Base-by-base conservation (phyloP, 2,797 vertebrate genomes). In the Enteromius viviparus region DNA sequence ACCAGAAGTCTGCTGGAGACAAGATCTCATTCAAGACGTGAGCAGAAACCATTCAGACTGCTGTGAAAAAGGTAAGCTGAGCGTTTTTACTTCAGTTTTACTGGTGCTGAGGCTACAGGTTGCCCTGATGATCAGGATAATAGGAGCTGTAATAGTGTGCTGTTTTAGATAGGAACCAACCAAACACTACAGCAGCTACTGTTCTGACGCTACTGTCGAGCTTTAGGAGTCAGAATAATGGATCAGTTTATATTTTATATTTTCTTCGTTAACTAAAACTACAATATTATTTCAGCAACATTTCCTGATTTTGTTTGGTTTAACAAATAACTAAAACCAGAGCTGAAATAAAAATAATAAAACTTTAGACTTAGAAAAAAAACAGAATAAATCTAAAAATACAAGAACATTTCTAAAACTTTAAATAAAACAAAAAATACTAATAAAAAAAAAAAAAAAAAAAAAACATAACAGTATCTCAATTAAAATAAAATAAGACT, bases 21-120 rank as follows among this genome's bases (percentile, higher is more conserved):
- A 53, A 51, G 66, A 64, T 62, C 88, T 84, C 84, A 66, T 78
- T 37, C 26, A 75, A 37, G 47, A 81, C 64, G 9, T 71, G 45
- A 71, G 40, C 81, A 40, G 29, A 49, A 80, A 86, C 10, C 84
- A 19, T 26, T 1, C 17, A 55, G 49, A 70, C 45, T 2, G 19
- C n/a, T 70, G 12, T 66, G 23, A 32, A 34, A 85, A 23, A 75
- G 80, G 15, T 34, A 60, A 3, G 55, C 42, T 14, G 42, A 29
- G 19, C 23, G 17, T 65, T 82, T 68, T 76, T 26, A 5, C 51
- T 21, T 5, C 1, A 7, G 19, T 19, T 47, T 70, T 14, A 37
- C 40, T 78, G 15, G 55, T 15, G 21, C 47, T 42, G 32, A 76
- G 45, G 68, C 9, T 45, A 65, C 55, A 26, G 51, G 72, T 83